Percentiles rank a stretch among this genome's conserved stretches.
Evolutionary conservation across 64 coral and sea anemone species (phyloP).

Genomic region (Hydrozoanthus tunicans): DNA sequence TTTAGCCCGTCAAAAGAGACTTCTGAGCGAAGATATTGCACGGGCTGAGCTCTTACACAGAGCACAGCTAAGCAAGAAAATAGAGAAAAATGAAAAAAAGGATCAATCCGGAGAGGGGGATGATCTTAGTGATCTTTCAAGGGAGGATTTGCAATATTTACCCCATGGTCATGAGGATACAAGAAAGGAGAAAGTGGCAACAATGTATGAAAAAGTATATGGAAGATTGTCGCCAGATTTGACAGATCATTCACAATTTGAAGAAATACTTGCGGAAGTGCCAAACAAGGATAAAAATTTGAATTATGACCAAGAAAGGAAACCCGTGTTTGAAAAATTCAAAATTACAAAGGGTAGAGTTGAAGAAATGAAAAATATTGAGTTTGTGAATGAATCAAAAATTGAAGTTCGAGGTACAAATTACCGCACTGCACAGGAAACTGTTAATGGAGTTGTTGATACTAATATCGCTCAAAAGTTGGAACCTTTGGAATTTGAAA

Average conservation of each 20-base stretch:
- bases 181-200: conserved; percentile 38
- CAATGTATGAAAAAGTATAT: conserved; percentile 93
- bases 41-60: conserved; percentile 76
- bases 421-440: not conserved
- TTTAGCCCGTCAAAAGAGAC: conserved; percentile 85
- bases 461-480: conserved; percentile 63
- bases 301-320: conserved; percentile 50
- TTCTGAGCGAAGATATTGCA: conserved; percentile 92
- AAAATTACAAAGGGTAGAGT: conserved; percentile 43
- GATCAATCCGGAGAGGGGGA: conserved; percentile 57
- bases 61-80: conserved; percentile 76
- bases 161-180: conserved; percentile 37
- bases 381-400: conserved; percentile 87
- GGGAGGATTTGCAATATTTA: conserved; percentile 49
- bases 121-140: conserved; percentile 42
- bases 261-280: conserved; percentile 51
- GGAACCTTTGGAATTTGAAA: conserved; percentile 76
- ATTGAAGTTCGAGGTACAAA: conserved; percentile 66
- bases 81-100: conserved; percentile 46
- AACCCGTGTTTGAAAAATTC: conserved; percentile 80
- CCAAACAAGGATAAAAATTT: conserved; percentile 41
- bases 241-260: conserved; percentile 35
- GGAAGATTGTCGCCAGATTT: conserved; percentile 64
- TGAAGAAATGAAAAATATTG: conserved; percentile 83
- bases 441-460: conserved; percentile 29